Evolutionary conservation across 2,797 vertebrate species (phyloP).

Genomic region (Eupleurogrammus muticus): DNA sequence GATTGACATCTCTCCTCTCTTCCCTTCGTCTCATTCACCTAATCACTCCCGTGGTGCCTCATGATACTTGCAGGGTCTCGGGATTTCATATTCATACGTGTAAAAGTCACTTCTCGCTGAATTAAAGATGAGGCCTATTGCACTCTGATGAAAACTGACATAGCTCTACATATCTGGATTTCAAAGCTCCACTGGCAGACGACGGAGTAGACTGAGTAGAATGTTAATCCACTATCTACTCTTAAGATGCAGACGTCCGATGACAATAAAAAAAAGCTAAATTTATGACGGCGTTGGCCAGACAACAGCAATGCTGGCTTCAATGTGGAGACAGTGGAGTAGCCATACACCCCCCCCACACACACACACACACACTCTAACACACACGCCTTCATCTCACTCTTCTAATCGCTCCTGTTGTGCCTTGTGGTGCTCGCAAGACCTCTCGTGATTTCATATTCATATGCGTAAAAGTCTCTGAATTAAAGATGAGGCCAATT

Average conservation of each 20-base stretch:
- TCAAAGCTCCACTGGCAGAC: background rate
- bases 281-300: no score
- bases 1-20: background rate
- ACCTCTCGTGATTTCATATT: slow-evolving; percentile 34
- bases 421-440: no score
- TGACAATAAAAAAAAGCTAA: no score
- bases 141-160: slow-evolving; percentile 21
- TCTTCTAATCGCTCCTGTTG: no score
- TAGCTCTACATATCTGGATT: slow-evolving; percentile 3
- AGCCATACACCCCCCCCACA: no score
- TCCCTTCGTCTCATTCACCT: background rate
- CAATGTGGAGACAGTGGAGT: no score
- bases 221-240: no score
- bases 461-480: slow-evolving; percentile 26
- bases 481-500: slow-evolving; percentile 48
- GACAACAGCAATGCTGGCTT: no score
- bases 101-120: slow-evolving; percentile 31
- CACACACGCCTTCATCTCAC: no score
- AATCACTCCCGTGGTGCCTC: background rate
- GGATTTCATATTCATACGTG: slow-evolving; percentile 35
- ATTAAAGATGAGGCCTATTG: slow-evolving; percentile 46
- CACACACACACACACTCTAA: no score
- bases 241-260: no score
- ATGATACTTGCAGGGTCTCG: slow-evolving; percentile 1
- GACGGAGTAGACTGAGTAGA: background rate